Conservation (phyloP, 1,140 invertebrate genomes). For the Delia radicum region DNA sequence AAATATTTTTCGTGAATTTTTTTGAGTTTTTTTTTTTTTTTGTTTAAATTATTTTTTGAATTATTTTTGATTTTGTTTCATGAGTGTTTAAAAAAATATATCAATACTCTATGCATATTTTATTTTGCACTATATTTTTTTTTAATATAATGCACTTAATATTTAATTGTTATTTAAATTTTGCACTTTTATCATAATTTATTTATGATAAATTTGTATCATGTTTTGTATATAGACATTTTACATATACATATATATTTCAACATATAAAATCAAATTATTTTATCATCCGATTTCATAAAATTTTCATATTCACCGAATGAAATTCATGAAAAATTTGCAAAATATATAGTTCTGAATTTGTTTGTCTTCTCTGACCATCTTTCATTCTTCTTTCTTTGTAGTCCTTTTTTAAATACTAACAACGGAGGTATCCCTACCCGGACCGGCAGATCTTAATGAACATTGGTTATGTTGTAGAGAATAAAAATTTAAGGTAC, state of each 20-base stretch:
- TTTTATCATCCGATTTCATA: conserved; percentile 8
- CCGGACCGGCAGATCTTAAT: no score
- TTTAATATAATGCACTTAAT: conserved; percentile 6
- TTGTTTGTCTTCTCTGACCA: not conserved
- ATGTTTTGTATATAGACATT: no score
- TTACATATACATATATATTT: no score
- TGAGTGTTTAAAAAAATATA: not conserved
- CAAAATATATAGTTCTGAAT: conserved; percentile 13
- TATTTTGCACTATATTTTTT: not conserved
- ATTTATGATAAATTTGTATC: no score
- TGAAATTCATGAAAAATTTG: conserved; percentile 26
- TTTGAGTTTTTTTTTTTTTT: conserved; percentile 23
- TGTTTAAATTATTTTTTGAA: not conserved
- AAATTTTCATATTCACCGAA: conserved; percentile 14
- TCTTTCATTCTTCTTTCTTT: not conserved
- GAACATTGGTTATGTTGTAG: no score
- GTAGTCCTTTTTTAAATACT: no score
- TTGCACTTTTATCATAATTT: no score
- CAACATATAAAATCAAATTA: no score
- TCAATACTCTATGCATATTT: not conserved
- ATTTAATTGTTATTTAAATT: no score
- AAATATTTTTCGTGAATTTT: conserved; percentile 31
- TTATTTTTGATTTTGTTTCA: conserved; percentile 27
- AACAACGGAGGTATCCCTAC: no score
- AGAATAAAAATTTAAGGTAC: no score